Base-by-base conservation (phyloP, 2,797 vertebrate species). In the Okamejei kenojei region DNA sequence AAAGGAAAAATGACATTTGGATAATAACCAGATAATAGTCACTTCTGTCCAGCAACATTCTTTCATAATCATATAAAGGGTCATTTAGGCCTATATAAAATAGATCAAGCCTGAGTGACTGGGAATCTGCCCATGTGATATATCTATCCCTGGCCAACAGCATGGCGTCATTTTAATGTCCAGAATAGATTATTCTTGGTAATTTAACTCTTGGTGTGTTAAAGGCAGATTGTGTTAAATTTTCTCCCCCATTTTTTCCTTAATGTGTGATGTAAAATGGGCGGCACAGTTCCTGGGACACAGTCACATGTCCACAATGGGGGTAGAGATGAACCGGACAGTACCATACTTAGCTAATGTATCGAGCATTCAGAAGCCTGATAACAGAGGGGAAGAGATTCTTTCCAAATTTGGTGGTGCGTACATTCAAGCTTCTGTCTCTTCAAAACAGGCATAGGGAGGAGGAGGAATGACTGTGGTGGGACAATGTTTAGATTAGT, bases 51-150 rank as follows among this genome's bases (percentile, higher is more conserved):
- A 11, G 29, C 38, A 92, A 54, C 68, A 92, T 68, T 35, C 84
- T 68, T 11, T 35, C 8, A 76, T 38, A 54, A 45, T 38, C 71
- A 76, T 71, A 92, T 74, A 92, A 71, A 76, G 38, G 38, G 71
- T 73, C 38, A 92, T 23, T 92, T 92, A 74, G 73, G 90, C 76
- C 90, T 92, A 58, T 76, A 35, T 29, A 92, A 92, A 92, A 76
- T 92, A 71, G 74, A 54, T 74, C 90, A 92, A 54, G 21, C 26
- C 32, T 92, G 73, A 92, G 26, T 54, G 32, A 23, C 35, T 92
- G 71, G 68, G 54, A 45, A 7, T 35, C 38, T 92, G 38, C 71
- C 5, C 23, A 10, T 19, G 26, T 45, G 23, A 38, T 45, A 92
- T 74, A 71, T 26, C 35, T 45, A 29, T 73, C 71, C 32, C 63